Conservation (phyloP, 2,113 vertebrate genomes). For the Cryptomyrus ogoouensis region DNA sequence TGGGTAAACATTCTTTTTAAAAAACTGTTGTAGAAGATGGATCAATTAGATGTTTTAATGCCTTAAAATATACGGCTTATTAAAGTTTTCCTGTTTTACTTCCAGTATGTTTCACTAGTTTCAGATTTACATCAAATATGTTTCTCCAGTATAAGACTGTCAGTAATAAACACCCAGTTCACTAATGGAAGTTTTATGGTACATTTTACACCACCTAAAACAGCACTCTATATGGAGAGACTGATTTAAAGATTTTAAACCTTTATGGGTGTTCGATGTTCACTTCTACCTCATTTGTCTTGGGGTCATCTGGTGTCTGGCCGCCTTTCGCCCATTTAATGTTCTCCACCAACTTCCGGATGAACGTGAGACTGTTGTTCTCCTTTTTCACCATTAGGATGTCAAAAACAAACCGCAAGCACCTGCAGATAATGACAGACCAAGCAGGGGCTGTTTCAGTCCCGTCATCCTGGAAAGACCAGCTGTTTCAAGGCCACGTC, state of each 20-base stretch:
- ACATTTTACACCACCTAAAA: neutral
- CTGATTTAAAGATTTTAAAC: neutral
- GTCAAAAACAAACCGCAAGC: slow-evolving; percentile 95
- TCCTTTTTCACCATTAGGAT: slow-evolving; percentile 97
- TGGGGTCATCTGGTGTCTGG: slow-evolving; percentile 79
- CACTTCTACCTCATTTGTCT: slow-evolving; percentile 84
- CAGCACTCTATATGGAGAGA: neutral
- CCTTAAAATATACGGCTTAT: neutral
- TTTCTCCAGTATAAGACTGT: neutral
- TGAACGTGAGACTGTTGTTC: slow-evolving; percentile 97
- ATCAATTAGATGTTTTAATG: neutral
- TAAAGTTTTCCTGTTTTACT: neutral
- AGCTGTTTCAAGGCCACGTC: neutral
- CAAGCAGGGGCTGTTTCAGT: neutral
- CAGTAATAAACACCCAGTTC: neutral
- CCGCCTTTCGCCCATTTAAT: slow-evolving; percentile 97
- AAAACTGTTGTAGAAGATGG: neutral
- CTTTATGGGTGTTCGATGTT: neutral
- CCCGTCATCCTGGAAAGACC: neutral
- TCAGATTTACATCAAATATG: neutral
- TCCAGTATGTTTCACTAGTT: neutral
- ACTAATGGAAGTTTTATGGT: neutral
- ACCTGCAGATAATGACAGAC: slow-evolving; percentile 58
- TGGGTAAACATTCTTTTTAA: neutral
- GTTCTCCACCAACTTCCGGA: slow-evolving; percentile 97